Evolutionary conservation across 1,140 invertebrate genomes (phyloP).

Genomic region (Nixonia krombeini): DNA sequence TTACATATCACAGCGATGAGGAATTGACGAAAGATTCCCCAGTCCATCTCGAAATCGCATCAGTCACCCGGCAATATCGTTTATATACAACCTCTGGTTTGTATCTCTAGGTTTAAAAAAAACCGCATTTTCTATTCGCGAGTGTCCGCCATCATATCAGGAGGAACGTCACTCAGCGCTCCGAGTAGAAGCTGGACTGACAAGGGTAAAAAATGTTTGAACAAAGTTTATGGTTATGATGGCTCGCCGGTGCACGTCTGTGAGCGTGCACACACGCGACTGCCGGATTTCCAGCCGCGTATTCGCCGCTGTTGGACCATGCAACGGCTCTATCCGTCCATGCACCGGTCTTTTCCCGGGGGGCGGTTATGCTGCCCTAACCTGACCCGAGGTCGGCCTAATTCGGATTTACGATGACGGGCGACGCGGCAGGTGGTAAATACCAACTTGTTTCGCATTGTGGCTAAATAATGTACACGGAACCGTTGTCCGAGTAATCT

Average conservation of each 20-base stretch:
- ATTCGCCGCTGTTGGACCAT: conserved; percentile 19
- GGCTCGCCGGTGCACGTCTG: background rate
- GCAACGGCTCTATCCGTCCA: conserved; percentile 29
- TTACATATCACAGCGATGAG: conserved; percentile 64
- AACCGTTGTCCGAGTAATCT: too few relatives aligned
- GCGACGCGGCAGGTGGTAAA: background rate
- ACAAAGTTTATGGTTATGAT: conserved; percentile 1
- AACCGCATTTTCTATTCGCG: too few relatives aligned
- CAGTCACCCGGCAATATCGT: too few relatives aligned
- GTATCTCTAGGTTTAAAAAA: too few relatives aligned
- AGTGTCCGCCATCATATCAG: too few relatives aligned
- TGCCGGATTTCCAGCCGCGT: conserved; percentile 33
- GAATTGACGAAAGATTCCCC: conserved; percentile 58
- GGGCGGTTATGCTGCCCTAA: conserved; percentile 8
- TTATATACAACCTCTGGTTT: too few relatives aligned
- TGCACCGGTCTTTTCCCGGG: conserved; percentile 23
- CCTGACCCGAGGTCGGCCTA: conserved; percentile 11
- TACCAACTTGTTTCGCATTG: too few relatives aligned
- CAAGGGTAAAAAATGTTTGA: background rate
- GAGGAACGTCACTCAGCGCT: too few relatives aligned
- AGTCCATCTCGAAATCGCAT: conserved; percentile 52
- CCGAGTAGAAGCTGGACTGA: background rate
- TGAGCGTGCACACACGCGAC: background rate
- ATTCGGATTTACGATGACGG: conserved; percentile 13
- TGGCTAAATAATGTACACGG: too few relatives aligned